Evolutionary conservation across 2,888 invertebrate genomes (phyloP).

Genomic region (Drosophila phalerata): DNA sequence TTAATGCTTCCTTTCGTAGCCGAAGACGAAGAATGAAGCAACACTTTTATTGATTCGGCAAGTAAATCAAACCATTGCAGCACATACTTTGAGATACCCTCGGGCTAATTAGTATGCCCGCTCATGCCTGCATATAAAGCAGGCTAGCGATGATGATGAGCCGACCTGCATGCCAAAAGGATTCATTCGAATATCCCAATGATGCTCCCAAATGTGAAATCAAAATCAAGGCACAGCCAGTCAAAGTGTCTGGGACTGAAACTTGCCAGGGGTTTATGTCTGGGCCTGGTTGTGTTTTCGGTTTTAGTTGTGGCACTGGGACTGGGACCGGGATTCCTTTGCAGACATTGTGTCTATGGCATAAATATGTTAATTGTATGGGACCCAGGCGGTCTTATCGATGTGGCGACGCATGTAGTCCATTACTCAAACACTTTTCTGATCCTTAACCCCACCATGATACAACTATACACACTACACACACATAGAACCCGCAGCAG

Average conservation of each 20-base stretch:
- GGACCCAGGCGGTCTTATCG: conserved; percentile 63
- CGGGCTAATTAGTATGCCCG: conserved; percentile 78
- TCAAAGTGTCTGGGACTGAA: conserved; percentile 66
- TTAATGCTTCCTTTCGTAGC: conserved; percentile 61
- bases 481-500: conserved; percentile 59
- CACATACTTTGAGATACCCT: conserved; percentile 52
- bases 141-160: conserved; percentile 61
- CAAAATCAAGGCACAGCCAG: conserved; percentile 64
- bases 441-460: conserved; percentile 67
- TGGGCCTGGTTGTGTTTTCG: conserved; percentile 7
- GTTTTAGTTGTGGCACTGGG: conserved; percentile 13
- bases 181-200: conserved; percentile 39
- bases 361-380: conserved; percentile 74
- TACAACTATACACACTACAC: background rate
- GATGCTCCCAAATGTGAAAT: conserved; percentile 56
- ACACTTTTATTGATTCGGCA: conserved; percentile 68
- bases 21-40: conserved; percentile 18
- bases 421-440: conserved; percentile 72
- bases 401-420: conserved; percentile 65
- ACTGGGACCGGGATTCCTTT: conserved; percentile 37
- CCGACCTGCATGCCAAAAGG: conserved; percentile 71
- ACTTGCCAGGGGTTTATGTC: background rate
- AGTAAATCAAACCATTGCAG: conserved; percentile 69
- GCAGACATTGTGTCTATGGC: conserved; percentile 75
- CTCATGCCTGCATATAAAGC: conserved; percentile 77